These are phyloP conservation scores for Subanguina moxae DNA, from an alignment of 1,140 invertebrate genomes.

Conservation along the genomic window DNA sequence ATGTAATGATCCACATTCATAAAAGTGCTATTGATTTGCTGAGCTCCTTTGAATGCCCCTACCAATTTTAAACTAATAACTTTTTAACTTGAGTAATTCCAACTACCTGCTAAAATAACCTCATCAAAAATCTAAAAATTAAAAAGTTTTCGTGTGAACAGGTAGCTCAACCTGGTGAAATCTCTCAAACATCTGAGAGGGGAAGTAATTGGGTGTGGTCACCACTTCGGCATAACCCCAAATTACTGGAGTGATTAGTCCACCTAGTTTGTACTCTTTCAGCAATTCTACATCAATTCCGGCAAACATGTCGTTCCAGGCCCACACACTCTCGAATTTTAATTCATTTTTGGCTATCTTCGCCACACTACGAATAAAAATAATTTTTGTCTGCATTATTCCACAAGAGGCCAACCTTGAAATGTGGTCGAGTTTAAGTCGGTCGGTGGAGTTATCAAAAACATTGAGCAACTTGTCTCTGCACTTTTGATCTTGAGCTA, in stretches of 20 bases:
- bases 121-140: slow-evolving; percentile 33
- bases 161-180: slow-evolving; percentile 30
- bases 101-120: slow-evolving; percentile 27
- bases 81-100: no score
- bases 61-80: no score
- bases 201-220: slow-evolving; percentile 41
- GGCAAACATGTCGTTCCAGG: slow-evolving; percentile 49
- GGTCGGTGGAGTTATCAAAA: slow-evolving; percentile 38
- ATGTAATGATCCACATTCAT: slow-evolving; percentile 37
- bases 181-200: slow-evolving; percentile 39
- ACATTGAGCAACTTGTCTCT: slow-evolving; percentile 6
- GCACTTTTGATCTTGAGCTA: slow-evolving; percentile 40
- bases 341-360: slow-evolving; percentile 42
- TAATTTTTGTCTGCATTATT: no score
- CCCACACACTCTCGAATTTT: slow-evolving; percentile 32
- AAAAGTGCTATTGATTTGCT: slow-evolving; percentile 46
- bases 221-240: slow-evolving; percentile 44
- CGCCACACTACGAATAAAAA: slow-evolving; percentile 45
- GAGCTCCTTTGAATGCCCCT: slow-evolving; percentile 51
- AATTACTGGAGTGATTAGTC: slow-evolving; percentile 20
- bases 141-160: not conserved
- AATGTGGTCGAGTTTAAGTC: slow-evolving; percentile 46
- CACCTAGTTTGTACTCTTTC: slow-evolving; percentile 27
- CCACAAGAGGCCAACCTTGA: slow-evolving; percentile 22
- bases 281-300: slow-evolving; percentile 37